phyloP scores from a whole-genome alignment of 2,888 invertebrate genomes.

The Gymnosoma rotundatum region DNA sequence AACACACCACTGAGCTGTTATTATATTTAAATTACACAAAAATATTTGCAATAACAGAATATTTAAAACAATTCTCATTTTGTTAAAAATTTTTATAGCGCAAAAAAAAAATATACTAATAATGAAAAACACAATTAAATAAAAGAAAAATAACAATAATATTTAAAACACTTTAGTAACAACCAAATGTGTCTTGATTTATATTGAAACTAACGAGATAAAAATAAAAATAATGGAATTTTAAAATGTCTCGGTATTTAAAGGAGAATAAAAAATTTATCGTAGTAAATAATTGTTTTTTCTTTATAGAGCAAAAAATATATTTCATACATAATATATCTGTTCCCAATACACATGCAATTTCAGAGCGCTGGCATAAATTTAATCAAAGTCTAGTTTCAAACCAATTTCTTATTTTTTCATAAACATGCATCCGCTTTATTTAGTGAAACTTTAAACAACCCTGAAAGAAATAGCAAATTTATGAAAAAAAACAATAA shows the following conservation, averaged over 20 bases:
- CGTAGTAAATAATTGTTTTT: slow-evolving; percentile 5
- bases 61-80: slow-evolving; percentile 29
- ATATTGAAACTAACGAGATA: slow-evolving; percentile 32
- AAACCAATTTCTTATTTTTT: background rate
- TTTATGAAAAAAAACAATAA: background rate
- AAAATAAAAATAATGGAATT: slow-evolving; percentile 24
- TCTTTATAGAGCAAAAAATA: slow-evolving; percentile 8
- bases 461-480: slow-evolving; percentile 23
- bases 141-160: background rate
- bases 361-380: slow-evolving; percentile 22
- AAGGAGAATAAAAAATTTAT: slow-evolving; percentile 43
- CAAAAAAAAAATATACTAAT: no score
- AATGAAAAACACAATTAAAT: no score
- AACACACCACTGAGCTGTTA: slow-evolving; percentile 51
- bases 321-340: slow-evolving; percentile 2
- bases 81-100: background rate
- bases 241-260: slow-evolving; percentile 18
- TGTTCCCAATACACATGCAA: background rate
- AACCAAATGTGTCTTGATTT: slow-evolving; percentile 24
- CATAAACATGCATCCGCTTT: slow-evolving; percentile 29
- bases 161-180: background rate
- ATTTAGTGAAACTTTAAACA: background rate
- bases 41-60: slow-evolving; percentile 6
- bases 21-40: background rate
- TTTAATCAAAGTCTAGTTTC: slow-evolving; percentile 28